These are phyloP conservation scores for Pristionchus mayeri DNA, from an alignment of 2,888 invertebrate species.

Conservation along the genomic window DNA sequence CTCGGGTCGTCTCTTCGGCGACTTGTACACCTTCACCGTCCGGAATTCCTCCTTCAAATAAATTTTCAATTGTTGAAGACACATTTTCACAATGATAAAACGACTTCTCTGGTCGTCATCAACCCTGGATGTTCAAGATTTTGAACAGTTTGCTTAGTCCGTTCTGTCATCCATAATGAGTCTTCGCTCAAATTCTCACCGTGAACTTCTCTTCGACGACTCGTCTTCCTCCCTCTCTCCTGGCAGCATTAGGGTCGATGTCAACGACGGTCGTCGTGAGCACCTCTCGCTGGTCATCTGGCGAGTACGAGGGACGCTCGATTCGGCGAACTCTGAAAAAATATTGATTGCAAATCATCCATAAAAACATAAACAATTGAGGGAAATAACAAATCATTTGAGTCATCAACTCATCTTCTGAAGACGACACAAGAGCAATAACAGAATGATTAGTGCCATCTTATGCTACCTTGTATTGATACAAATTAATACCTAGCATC, in stretches of 20 bases:
- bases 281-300: slow-evolving; percentile 54
- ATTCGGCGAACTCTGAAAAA: slow-evolving; percentile 31
- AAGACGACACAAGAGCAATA: background rate
- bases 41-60: slow-evolving; percentile 60
- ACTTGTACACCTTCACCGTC: slow-evolving; percentile 50
- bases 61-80: too few relatives aligned
- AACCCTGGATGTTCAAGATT: too few relatives aligned
- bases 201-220: slow-evolving; percentile 43
- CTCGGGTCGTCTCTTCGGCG: background rate
- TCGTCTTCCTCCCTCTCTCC: slow-evolving; percentile 41
- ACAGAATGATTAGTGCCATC: too few relatives aligned
- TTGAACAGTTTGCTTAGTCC: too few relatives aligned
- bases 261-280: slow-evolving; percentile 65
- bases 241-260: slow-evolving; percentile 59
- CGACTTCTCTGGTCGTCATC: too few relatives aligned
- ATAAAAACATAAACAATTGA: too few relatives aligned
- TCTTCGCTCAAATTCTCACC: background rate
- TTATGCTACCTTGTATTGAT: too few relatives aligned
- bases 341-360: background rate
- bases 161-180: too few relatives aligned
- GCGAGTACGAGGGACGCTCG: slow-evolving; percentile 52
- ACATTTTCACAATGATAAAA: too few relatives aligned
- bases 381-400: too few relatives aligned
- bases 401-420: too few relatives aligned
- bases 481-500: slow-evolving; percentile 17